Conservation (phyloP, 1,140 invertebrate species). For the Saxidomus purpurata region DNA sequence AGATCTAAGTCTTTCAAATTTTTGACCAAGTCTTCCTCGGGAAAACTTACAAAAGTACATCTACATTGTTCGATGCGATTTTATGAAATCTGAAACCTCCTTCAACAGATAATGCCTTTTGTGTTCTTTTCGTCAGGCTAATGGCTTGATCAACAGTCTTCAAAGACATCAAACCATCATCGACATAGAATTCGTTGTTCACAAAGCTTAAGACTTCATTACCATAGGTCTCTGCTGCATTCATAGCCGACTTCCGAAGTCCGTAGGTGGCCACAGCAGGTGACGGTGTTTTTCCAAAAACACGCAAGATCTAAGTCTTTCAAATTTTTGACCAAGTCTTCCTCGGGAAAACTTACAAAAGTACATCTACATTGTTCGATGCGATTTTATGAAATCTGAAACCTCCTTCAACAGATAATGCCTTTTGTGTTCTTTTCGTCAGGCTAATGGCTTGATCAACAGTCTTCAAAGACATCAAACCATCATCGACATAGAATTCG, state of each 20-base stretch:
- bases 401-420: conserved; percentile 12
- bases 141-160: conserved; percentile 42
- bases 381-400: conserved; percentile 51
- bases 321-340: conserved; percentile 46
- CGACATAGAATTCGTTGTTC: conserved; percentile 44
- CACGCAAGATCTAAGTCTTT: too few species aligned
- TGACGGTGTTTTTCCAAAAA: conserved; percentile 50
- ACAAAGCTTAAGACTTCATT: conserved; percentile 14
- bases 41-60: conserved; percentile 27
- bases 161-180: conserved; percentile 56
- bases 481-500: conserved; percentile 60
- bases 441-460: conserved; percentile 42
- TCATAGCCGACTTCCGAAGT: conserved; percentile 3
- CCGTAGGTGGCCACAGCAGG: conserved; percentile 64
- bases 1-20: too few species aligned
- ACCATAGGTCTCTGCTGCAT: neutral
- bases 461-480: conserved; percentile 36
- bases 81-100: conserved; percentile 51
- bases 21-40: conserved; percentile 42
- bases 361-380: conserved; percentile 37
- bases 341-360: conserved; percentile 26
- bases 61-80: conserved; percentile 40
- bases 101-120: conserved; percentile 1
- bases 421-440: conserved; percentile 47
- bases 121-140: conserved; percentile 49